Evolutionary conservation across 2,888 invertebrate species (phyloP).

Genomic region (Caenorhabditis wallacei): DNA sequence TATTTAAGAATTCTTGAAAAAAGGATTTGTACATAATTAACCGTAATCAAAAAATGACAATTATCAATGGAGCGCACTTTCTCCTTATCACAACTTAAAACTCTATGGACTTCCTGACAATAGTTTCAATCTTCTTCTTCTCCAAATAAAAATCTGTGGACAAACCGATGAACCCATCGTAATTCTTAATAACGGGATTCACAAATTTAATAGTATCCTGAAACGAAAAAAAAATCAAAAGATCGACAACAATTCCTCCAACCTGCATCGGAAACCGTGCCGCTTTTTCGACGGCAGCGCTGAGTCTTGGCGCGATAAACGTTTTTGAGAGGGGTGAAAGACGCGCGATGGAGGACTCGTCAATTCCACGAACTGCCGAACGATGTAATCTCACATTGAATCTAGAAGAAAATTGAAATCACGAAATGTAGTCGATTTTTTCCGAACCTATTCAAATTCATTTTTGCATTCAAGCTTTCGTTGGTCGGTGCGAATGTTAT

Average conservation of each 20-base stretch:
- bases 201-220: constrained; percentile 80
- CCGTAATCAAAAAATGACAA: constrained; percentile 28
- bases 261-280: constrained; percentile 81
- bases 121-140: constrained; percentile 72
- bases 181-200: constrained; percentile 73
- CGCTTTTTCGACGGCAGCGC: constrained; percentile 77
- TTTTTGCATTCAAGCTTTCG: constrained; percentile 75
- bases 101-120: constrained; percentile 76
- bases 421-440: not conserved
- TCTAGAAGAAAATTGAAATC: constrained; percentile 53
- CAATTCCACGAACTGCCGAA: constrained; percentile 76
- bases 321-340: constrained; percentile 82
- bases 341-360: constrained; percentile 77
- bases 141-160: constrained; percentile 80
- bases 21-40: constrained; percentile 40
- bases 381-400: constrained; percentile 79
- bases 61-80: too few species aligned
- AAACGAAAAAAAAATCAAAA: not conserved
- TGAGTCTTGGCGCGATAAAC: constrained; percentile 80
- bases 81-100: constrained; percentile 19
- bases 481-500: constrained; percentile 74
- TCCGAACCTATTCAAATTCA: constrained; percentile 76
- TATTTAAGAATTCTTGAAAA: not conserved
- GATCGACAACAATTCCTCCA: not conserved
- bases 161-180: constrained; percentile 78